Percentiles rank a stretch among this genome's conserved stretches.
These are phyloP conservation scores for Polymixis lichenea DNA, from an alignment of 2,888 invertebrate genomes.

Conservation along the genomic window DNA sequence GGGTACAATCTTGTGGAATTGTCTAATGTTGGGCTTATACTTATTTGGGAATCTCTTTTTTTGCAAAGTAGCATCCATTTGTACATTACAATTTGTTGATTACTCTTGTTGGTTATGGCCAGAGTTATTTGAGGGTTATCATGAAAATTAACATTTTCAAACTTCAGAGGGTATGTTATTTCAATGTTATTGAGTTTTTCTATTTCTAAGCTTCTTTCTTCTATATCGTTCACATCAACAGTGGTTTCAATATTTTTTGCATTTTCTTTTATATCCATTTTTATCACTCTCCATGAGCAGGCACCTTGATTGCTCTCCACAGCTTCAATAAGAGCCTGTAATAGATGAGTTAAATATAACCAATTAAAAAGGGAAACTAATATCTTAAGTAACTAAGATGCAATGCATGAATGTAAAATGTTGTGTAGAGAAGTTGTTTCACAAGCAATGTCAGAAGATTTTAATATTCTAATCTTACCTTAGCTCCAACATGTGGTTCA, in stretches of 20 bases:
- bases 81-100: conserved; percentile 82
- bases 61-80: conserved; percentile 89
- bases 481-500: conserved; percentile 90
- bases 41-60: conserved; percentile 89
- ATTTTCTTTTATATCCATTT: conserved; percentile 76
- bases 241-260: conserved; percentile 65
- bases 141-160: conserved; percentile 85
- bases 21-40: conserved; percentile 81
- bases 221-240: conserved; percentile 63
- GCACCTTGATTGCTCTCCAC: conserved; percentile 93
- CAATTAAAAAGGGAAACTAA: background rate
- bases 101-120: conserved; percentile 84
- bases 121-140: conserved; percentile 72
- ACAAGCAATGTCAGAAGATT: background rate
- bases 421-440: background rate
- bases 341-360: conserved; percentile 15
- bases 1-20: conserved; percentile 82
- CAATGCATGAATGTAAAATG: background rate
- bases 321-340: conserved; percentile 91
- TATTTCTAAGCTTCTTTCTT: conserved; percentile 72
- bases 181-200: conserved; percentile 89
- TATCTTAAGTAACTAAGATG: too few relatives aligned
- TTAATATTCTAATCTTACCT: conserved; percentile 79
- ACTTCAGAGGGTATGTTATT: conserved; percentile 87
- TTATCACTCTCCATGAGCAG: conserved; percentile 91